phyloP scores from a whole-genome alignment of 1,140 invertebrate genomes.

The Diprion similis region DNA sequence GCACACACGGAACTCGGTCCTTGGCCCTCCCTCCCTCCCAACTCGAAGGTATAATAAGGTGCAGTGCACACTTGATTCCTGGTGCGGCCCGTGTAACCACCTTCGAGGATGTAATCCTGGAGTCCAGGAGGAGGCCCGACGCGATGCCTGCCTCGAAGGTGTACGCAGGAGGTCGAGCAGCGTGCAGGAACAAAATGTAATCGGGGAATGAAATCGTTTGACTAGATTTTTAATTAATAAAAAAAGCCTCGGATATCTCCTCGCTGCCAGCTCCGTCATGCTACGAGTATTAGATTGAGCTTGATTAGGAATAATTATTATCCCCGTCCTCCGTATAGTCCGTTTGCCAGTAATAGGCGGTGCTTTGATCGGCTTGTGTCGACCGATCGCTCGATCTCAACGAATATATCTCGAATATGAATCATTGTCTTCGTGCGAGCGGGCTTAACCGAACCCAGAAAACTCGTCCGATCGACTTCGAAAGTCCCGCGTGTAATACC shows the following conservation, averaged over 20 bases:
- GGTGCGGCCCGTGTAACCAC: no score
- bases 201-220: constrained; percentile 10
- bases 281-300: constrained; percentile 56
- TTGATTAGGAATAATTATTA: constrained; percentile 61
- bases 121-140: background rate
- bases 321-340: background rate
- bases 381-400: constrained; percentile 6
- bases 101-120: no score
- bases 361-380: constrained; percentile 7
- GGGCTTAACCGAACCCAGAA: background rate
- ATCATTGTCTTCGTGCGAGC: background rate
- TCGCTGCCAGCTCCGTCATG: constrained; percentile 49
- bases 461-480: background rate
- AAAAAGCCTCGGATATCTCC: constrained; percentile 36
- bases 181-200: constrained; percentile 14
- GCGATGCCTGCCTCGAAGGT: no score
- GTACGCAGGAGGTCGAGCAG: constrained; percentile 2
- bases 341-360: constrained; percentile 3
- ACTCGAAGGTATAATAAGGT: no score
- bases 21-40: no score
- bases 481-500: background rate
- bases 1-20: no score
- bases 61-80: no score
- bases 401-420: constrained; percentile 2
- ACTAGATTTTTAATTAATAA: constrained; percentile 20